Evolutionary conservation across 2,888 invertebrate species (phyloP).

Genomic region (Podotricha telesiphe): DNA sequence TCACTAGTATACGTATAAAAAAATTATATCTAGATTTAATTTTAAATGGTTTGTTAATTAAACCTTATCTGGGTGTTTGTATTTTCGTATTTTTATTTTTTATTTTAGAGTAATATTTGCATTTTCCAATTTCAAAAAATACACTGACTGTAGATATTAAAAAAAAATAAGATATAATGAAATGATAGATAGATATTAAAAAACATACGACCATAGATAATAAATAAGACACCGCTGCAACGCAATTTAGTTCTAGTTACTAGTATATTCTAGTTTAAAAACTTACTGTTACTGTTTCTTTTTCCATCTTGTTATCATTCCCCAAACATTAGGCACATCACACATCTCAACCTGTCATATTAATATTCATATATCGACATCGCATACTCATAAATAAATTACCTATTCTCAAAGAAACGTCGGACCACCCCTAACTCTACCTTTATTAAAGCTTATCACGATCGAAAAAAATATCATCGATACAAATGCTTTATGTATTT

Average conservation of each 20-base stretch:
- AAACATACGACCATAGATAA: no score
- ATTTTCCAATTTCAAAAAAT: no score
- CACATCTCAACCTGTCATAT: slow-evolving; percentile 35
- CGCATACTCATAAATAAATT: slow-evolving; percentile 72
- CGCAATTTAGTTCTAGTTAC: no score
- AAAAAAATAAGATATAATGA: no score
- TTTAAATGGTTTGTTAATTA: not conserved
- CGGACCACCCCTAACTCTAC: slow-evolving; percentile 66
- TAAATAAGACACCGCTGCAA: no score
- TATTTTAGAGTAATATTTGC: no score
- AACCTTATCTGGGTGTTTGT: not conserved
- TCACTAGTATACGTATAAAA: not conserved
- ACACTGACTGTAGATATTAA: no score
- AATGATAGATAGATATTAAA: no score
- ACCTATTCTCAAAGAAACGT: slow-evolving; percentile 63
- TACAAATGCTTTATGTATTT: slow-evolving; percentile 3
- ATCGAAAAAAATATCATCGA: slow-evolving; percentile 36
- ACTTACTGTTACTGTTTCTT: no score
- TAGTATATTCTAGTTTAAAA: no score
- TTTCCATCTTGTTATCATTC: not conserved
- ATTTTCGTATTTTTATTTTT: no score
- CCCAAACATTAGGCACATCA: slow-evolving; percentile 25
- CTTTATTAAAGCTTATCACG: slow-evolving; percentile 61
- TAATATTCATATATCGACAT: slow-evolving; percentile 73
- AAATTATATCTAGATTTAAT: slow-evolving; percentile 7